Evolutionary conservation across 1,140 invertebrate genomes (phyloP), one percentile per base, ranked within the genome.

Genomic region (Bathynomus jamesi): DNA sequence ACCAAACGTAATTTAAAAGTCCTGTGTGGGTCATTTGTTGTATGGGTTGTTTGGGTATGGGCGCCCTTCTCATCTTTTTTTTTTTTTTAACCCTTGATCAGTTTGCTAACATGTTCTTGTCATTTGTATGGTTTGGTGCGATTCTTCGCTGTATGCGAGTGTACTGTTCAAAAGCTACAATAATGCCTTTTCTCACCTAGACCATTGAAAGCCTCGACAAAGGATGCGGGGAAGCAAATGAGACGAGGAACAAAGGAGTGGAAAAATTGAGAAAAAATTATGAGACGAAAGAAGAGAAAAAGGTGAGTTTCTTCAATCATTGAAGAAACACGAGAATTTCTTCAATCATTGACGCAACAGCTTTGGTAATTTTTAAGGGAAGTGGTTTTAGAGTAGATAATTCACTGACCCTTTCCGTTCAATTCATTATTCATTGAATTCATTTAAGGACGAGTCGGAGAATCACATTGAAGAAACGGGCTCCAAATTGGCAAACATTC

Each of bases 401-500:
- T n/a, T n/a, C n/a, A n/a, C n/a, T n/a, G n/a, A n/a, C n/a, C n/a
- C n/a, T n/a, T n/a, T n/a, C n/a, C n/a, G n/a, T n/a, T n/a, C n/a
- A n/a, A n/a, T n/a, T n/a, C n/a, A n/a, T n/a, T n/a, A n/a, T n/a
- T n/a, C n/a, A n/a, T n/a, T n/a, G n/a, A n/a, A n/a, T n/a, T n/a
- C n/a, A n/a, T n/a, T n/a, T n/a, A n/a, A n/a, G n/a, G n/a, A n/a
- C n/a, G n/a, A n/a, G n/a, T n/a, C n/a, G n/a, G n/a, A n/a, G n/a
- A n/a, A n/a, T n/a, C n/a, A n/a, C n/a, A n/a, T n/a, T 53, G 73
- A 75, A 13, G 73, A 75, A 5, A 66, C 40, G 27, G 28, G 32
- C 40, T 72, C 69, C 28, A 75, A 75, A 28, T 13, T 75, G 29
- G 73, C 73, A 24, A 70, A 53, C 17, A 71, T 75, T n/a, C 61